A percentile compares a stretch with the other conserved stretches of the same genome.
These are phyloP conservation scores for Andinoacara biseriatus DNA, from an alignment of 2,113 vertebrate genomes.

Conservation along the genomic window DNA sequence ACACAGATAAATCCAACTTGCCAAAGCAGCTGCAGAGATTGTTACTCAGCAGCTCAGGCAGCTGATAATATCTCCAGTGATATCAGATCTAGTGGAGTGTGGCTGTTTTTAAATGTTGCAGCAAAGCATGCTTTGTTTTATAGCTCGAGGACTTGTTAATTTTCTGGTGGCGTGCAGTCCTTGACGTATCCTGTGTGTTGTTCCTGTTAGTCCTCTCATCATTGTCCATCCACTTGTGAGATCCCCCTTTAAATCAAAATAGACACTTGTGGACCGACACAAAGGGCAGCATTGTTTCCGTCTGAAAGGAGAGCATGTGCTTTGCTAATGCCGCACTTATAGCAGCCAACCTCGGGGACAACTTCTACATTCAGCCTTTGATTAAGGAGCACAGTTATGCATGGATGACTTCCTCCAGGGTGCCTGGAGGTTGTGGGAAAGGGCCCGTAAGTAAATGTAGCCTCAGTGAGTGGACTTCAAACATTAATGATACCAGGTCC, in stretches of 20 bases:
- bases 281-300: conserved; percentile 83
- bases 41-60: neutral
- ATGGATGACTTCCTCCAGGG: conserved; percentile 88
- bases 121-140: neutral
- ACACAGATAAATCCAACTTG: conserved; percentile 30
- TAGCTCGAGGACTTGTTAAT: conserved; percentile 19
- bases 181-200: conserved; percentile 27
- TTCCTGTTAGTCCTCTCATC: conserved; percentile 33
- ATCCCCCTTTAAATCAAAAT: conserved; percentile 77
- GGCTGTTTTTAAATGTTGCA: neutral
- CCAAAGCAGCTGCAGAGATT: conserved; percentile 15
- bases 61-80: neutral
- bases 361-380: conserved; percentile 84
- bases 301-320: conserved; percentile 86
- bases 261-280: conserved; percentile 78
- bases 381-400: conserved; percentile 88
- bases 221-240: conserved; percentile 68
- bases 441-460: conserved; percentile 69
- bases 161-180: conserved; percentile 14
- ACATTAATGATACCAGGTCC: conserved; percentile 63
- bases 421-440: conserved; percentile 88
- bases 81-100: neutral
- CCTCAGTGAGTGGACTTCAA: conserved; percentile 58
- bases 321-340: conserved; percentile 80
- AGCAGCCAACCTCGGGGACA: conserved; percentile 84